These are phyloP conservation scores for Drosophila niveifrons DNA, from an alignment of 2,888 invertebrate species.

Conservation along the genomic window DNA sequence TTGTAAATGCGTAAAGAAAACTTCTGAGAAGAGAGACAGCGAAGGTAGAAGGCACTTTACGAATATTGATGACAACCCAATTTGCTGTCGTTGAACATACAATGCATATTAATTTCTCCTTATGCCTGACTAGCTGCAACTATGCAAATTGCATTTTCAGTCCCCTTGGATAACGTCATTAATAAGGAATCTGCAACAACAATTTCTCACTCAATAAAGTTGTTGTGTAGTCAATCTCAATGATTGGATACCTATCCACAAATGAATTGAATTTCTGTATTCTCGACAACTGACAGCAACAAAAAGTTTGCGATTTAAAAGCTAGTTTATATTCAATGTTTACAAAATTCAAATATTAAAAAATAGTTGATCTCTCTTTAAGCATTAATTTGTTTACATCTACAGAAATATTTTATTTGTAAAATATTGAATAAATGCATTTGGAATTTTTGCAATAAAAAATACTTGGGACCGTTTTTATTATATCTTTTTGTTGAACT, in stretches of 20 bases:
- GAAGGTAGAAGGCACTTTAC: too few species aligned
- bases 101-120: not conserved
- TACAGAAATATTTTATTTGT: not conserved
- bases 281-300: not conserved
- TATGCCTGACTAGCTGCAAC: not conserved
- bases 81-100: not conserved
- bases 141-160: not conserved
- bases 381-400: not conserved
- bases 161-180: not conserved
- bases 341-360: too few species aligned
- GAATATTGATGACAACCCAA: not conserved
- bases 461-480: not conserved
- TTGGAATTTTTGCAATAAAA: not conserved
- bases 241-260: not conserved
- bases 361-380: not conserved
- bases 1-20: too few species aligned
- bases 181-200: not conserved
- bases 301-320: too few species aligned
- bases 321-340: too few species aligned
- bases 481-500: conserved; percentile 1
- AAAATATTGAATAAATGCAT: not conserved
- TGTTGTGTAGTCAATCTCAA: not conserved
- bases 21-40: too few species aligned
- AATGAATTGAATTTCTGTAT: not conserved
- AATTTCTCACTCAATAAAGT: not conserved